Conservation (phyloP, 1,140 invertebrate species). For the Ruditapes philippinarum region DNA sequence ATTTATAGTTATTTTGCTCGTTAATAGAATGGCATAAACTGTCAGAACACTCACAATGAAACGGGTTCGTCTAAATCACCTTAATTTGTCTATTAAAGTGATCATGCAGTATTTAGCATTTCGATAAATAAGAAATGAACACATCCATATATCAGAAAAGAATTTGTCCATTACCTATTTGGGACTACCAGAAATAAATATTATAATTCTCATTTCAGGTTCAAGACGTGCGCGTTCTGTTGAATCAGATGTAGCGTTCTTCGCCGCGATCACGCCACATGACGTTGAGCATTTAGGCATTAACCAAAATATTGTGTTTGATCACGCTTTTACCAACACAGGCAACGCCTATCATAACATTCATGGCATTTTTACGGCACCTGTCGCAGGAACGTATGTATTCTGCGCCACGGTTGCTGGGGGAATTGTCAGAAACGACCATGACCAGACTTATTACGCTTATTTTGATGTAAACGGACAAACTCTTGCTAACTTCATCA, state of each 20-base stretch:
- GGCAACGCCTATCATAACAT: background rate
- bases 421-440: background rate
- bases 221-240: background rate
- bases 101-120: too few species aligned
- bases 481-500: background rate
- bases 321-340: background rate
- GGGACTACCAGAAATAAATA: constrained; percentile 88
- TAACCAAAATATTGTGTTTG: background rate
- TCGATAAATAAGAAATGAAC: too few species aligned
- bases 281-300: background rate
- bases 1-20: too few species aligned
- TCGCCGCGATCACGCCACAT: background rate
- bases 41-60: too few species aligned
- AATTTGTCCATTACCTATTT: too few species aligned
- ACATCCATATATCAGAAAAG: too few species aligned
- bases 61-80: too few species aligned
- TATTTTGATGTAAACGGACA: background rate
- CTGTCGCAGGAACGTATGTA: background rate
- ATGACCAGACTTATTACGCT: background rate
- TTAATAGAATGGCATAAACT: too few species aligned
- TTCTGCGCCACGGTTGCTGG: background rate
- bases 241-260: background rate
- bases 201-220: background rate
- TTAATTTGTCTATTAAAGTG: too few species aligned
- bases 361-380: background rate